These are phyloP conservation scores for Halichoerus grypus DNA, from an alignment of 2,113 vertebrate species.

Conservation along the genomic window DNA sequence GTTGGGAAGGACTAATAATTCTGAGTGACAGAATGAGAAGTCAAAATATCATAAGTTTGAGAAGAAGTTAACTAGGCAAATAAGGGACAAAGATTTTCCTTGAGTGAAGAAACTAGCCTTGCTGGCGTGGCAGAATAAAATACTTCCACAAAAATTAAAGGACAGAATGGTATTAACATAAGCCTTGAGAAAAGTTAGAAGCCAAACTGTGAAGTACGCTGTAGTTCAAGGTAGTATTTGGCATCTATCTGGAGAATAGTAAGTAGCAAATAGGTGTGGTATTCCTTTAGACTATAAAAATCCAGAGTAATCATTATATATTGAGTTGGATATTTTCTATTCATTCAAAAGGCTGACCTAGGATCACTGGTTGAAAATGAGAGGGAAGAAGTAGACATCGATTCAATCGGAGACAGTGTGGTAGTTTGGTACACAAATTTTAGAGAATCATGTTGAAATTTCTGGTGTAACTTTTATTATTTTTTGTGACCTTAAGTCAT, in stretches of 20 bases:
- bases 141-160: neutral
- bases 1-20: neutral
- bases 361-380: neutral
- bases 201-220: neutral
- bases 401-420: neutral
- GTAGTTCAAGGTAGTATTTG: neutral
- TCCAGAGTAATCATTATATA: slow-evolving; percentile 3
- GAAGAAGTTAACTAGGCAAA: neutral
- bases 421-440: neutral
- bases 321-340: neutral
- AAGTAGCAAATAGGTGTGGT: neutral
- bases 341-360: neutral
- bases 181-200: neutral
- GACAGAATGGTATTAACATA: neutral
- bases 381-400: neutral
- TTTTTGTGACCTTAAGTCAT: neutral
- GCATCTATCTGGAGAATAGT: neutral
- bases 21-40: neutral
- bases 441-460: neutral
- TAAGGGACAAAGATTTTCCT: neutral
- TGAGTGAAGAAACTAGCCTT: neutral
- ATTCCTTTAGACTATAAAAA: neutral
- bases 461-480: neutral
- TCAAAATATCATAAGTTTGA: neutral
- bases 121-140: neutral